phyloP scores from a whole-genome alignment of 2,888 invertebrate species.

The Diarsia rubi region DNA sequence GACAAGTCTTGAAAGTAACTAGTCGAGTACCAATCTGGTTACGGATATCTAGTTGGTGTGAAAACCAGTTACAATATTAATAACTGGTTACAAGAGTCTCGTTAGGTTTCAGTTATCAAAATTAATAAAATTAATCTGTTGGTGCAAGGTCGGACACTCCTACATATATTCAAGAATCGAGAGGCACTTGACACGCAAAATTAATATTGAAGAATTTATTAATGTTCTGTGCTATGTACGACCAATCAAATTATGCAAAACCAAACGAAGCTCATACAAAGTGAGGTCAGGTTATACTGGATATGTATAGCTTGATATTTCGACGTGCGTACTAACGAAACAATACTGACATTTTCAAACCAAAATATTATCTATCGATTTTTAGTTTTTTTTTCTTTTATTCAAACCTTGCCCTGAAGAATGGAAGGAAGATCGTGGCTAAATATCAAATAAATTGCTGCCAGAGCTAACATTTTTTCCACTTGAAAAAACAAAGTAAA shows the following conservation, averaged over 20 bases:
- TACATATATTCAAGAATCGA: background rate
- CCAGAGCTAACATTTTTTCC: background rate
- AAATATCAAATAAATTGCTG: no score
- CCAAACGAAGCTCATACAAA: no score
- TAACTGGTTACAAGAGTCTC: constrained; percentile 52
- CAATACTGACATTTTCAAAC: no score
- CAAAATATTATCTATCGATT: no score
- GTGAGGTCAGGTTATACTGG: no score
- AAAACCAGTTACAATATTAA: constrained; percentile 54
- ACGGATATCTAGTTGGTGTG: constrained; percentile 11
- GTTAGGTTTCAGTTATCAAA: constrained; percentile 69
- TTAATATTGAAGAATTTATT: constrained; percentile 1
- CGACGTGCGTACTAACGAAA: no score
- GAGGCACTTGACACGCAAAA: background rate
- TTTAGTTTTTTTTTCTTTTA: no score
- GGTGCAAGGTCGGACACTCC: constrained; percentile 30
- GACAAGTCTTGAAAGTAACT: constrained; percentile 38
- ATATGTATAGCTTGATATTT: no score
- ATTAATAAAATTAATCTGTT: constrained; percentile 59
- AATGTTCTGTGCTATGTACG: no score
- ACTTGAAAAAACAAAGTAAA: constrained; percentile 12
- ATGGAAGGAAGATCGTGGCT: no score
- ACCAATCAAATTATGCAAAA: no score
- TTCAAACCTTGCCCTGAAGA: no score
- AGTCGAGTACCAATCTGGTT: constrained; percentile 17